A percentile compares a stretch with the other conserved stretches of the same genome.
Evolutionary conservation across 1,140 invertebrate genomes (phyloP).

Genomic region (Odontomachus brunneus): DNA sequence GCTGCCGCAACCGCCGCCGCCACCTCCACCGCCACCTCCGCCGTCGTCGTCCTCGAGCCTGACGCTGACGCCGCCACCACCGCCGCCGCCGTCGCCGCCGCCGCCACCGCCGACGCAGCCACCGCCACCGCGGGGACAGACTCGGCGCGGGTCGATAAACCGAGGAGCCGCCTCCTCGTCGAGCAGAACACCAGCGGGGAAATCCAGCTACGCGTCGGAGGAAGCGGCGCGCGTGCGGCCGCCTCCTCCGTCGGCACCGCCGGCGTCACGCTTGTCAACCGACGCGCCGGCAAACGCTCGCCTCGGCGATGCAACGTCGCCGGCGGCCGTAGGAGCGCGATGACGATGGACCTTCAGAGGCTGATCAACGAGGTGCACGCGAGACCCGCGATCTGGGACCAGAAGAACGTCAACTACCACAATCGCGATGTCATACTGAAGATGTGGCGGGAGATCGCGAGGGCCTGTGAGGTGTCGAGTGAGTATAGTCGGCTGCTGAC

Average conservation of each 20-base stretch:
- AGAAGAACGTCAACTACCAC: slow-evolving; percentile 78
- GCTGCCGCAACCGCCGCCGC: not conserved
- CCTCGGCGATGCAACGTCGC: slow-evolving; percentile 71
- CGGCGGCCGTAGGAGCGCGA: slow-evolving; percentile 70
- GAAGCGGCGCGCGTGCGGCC: slow-evolving; percentile 70
- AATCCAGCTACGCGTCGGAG: slow-evolving; percentile 65
- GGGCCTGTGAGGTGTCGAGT: slow-evolving; percentile 78
- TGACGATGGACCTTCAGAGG: slow-evolving; percentile 77
- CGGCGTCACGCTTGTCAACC: slow-evolving; percentile 71
- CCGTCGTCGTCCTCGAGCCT: no score
- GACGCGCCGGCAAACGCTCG: slow-evolving; percentile 68
- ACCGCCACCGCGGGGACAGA: slow-evolving; percentile 5
- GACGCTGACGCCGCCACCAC: slow-evolving; percentile 14
- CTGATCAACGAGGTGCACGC: slow-evolving; percentile 77
- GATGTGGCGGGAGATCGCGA: slow-evolving; percentile 78
- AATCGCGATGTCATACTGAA: slow-evolving; percentile 77
- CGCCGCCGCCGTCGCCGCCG: not conserved
- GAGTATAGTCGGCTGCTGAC: slow-evolving; percentile 63
- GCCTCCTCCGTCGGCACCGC: slow-evolving; percentile 65
- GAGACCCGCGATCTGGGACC: slow-evolving; percentile 79
- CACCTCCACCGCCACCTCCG: slow-evolving; percentile 5
- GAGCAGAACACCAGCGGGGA: slow-evolving; percentile 54
- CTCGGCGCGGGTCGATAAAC: slow-evolving; percentile 30
- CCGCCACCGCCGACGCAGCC: slow-evolving; percentile 3
- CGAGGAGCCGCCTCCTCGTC: slow-evolving; percentile 52